phyloP scores from a whole-genome alignment of 1,140 invertebrate genomes.

The Drosophila tropicalis region DNA sequence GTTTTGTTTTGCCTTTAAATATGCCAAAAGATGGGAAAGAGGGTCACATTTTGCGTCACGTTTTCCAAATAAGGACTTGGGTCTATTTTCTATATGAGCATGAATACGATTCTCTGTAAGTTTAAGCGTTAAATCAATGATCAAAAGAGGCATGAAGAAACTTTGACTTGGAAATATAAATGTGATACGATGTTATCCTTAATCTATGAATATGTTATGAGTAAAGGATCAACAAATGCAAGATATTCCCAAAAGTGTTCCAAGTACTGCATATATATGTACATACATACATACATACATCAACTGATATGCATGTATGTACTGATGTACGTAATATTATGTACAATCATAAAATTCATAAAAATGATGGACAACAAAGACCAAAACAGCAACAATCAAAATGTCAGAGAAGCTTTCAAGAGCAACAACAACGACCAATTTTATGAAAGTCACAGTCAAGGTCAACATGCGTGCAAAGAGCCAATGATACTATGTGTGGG shows the following conservation, averaged over 20 bases:
- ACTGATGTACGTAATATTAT: neutral
- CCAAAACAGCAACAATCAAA: constrained; percentile 43
- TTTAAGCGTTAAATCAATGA: neutral
- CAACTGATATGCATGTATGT: neutral
- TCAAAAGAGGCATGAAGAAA: too few species aligned
- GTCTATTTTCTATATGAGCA: too few species aligned
- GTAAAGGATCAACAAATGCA: too few species aligned
- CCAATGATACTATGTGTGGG: constrained; percentile 19
- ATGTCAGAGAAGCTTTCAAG: constrained; percentile 39
- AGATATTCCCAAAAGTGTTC: too few species aligned
- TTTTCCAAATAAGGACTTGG: too few species aligned
- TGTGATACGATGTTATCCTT: too few species aligned
- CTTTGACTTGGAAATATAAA: too few species aligned
- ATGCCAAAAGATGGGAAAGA: too few species aligned
- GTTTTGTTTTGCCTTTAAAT: too few species aligned
- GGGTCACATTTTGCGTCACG: neutral
- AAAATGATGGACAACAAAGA: constrained; percentile 37
- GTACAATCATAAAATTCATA: constrained; percentile 61
- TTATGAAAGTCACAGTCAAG: constrained; percentile 82
- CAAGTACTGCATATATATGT: too few species aligned
- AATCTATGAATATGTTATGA: too few species aligned
- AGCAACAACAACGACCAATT: constrained; percentile 61
- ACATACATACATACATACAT: neutral
- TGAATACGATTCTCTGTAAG: too few species aligned
- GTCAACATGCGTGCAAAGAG: constrained; percentile 75